Conservation (phyloP, 2,113 vertebrate species). For the Cryptomyrus ogoouensis region DNA sequence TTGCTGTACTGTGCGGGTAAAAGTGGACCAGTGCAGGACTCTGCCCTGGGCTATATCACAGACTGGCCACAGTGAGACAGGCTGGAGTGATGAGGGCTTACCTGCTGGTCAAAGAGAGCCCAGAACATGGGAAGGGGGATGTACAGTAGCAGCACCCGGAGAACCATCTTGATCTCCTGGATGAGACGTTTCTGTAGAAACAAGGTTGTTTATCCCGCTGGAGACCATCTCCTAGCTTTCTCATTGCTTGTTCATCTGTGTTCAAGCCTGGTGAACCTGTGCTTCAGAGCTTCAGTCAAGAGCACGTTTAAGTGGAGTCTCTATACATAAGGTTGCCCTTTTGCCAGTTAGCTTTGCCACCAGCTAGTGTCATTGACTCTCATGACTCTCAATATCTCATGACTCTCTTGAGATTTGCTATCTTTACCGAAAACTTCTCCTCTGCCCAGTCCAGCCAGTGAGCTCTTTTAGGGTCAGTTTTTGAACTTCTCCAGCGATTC, state of each 20-base stretch:
- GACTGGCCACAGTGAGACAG: neutral
- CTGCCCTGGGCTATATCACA: neutral
- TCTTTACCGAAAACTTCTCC: constrained; percentile 79
- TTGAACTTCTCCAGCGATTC: constrained; percentile 69
- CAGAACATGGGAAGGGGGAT: constrained; percentile 96
- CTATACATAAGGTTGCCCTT: neutral
- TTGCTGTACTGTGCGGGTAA: no score
- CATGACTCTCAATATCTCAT: neutral
- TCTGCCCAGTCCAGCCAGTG: constrained; percentile 97
- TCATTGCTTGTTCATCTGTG: neutral
- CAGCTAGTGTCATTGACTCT: neutral
- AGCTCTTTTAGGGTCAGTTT: constrained; percentile 55
- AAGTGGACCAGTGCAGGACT: no score
- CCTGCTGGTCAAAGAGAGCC: constrained; percentile 98
- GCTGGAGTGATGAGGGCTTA: constrained; percentile 33
- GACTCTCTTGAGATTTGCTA: neutral
- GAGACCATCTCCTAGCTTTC: neutral
- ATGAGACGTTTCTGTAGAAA: constrained; percentile 75
- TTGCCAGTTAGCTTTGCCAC: neutral
- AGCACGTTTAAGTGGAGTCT: neutral
- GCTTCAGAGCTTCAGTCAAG: neutral
- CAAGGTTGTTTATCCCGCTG: neutral
- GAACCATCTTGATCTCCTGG: constrained; percentile 85
- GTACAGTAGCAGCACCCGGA: constrained; percentile 82
- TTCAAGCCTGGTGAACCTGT: neutral